Evolutionary conservation across 1,140 invertebrate genomes (phyloP).

Genomic region (Saccostrea cuccullata): DNA sequence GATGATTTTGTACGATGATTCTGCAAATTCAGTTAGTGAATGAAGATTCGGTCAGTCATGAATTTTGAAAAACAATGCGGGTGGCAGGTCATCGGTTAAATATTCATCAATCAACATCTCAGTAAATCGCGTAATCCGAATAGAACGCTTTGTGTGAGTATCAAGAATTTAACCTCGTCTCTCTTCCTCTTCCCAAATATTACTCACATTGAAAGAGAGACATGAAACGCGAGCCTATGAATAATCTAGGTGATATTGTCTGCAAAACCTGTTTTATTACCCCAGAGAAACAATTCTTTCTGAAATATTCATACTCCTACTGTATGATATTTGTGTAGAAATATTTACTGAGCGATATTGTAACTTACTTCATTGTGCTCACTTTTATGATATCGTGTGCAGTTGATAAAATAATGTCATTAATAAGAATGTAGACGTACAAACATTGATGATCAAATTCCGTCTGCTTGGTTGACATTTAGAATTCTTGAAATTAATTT

Average conservation of each 20-base stretch:
- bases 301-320: slow-evolving; percentile 14
- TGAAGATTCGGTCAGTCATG: slow-evolving; percentile 16
- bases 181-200: slow-evolving; percentile 6
- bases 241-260: slow-evolving; percentile 37
- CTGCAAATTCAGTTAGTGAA: neutral
- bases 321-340: slow-evolving; percentile 26
- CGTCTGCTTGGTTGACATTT: no score
- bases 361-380: neutral
- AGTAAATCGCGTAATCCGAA: slow-evolving; percentile 16
- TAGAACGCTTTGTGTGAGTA: neutral
- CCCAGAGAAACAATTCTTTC: slow-evolving; percentile 1
- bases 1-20: slow-evolving; percentile 29
- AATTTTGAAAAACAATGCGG: slow-evolving; percentile 1
- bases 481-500: no score
- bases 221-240: slow-evolving; percentile 18
- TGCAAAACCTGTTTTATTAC: slow-evolving; percentile 25
- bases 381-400: neutral
- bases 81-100: slow-evolving; percentile 15
- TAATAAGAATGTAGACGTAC: neutral
- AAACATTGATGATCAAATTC: neutral
- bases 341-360: slow-evolving; percentile 19
- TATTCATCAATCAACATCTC: slow-evolving; percentile 11
- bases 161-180: slow-evolving; percentile 9
- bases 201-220: slow-evolving; percentile 8
- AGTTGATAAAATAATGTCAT: neutral